Conservation (phyloP, 2,888 invertebrate species). For the Limnephilus marmoratus region DNA sequence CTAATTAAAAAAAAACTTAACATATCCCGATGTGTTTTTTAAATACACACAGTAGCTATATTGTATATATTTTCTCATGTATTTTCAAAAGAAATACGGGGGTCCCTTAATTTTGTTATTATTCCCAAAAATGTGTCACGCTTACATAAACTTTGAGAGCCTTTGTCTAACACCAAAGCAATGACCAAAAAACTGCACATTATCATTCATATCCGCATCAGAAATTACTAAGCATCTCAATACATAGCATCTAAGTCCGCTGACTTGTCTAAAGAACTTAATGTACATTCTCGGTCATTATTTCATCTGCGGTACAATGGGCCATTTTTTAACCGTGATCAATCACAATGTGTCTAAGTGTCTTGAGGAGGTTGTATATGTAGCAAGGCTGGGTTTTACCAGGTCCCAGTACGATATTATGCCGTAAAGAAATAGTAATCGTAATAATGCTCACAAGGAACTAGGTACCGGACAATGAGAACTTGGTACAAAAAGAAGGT, state of each 20-base stretch:
- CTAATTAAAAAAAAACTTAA: too few relatives aligned
- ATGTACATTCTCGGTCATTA: neutral
- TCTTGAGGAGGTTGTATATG: neutral
- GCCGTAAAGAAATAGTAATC: neutral
- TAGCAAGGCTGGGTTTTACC: neutral
- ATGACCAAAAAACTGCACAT: neutral
- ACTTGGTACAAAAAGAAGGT: neutral
- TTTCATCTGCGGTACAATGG: neutral
- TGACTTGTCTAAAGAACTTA: neutral
- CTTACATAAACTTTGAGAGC: neutral
- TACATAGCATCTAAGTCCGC: neutral
- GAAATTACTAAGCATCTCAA: neutral
- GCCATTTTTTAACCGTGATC: neutral
- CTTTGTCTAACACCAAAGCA: neutral
- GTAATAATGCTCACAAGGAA: neutral
- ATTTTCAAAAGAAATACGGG: too few relatives aligned
- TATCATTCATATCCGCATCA: neutral
- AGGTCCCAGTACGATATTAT: neutral
- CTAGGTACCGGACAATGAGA: neutral
- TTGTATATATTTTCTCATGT: too few relatives aligned
- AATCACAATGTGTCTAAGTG: neutral
- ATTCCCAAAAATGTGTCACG: neutral
- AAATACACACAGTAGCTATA: too few relatives aligned
- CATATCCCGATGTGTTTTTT: too few relatives aligned
- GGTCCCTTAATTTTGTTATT: too few relatives aligned